Evolutionary conservation across 2,113 vertebrate genomes (phyloP), one percentile per base, ranked within the genome.

Genomic region (Microtus pennsylvanicus): DNA sequence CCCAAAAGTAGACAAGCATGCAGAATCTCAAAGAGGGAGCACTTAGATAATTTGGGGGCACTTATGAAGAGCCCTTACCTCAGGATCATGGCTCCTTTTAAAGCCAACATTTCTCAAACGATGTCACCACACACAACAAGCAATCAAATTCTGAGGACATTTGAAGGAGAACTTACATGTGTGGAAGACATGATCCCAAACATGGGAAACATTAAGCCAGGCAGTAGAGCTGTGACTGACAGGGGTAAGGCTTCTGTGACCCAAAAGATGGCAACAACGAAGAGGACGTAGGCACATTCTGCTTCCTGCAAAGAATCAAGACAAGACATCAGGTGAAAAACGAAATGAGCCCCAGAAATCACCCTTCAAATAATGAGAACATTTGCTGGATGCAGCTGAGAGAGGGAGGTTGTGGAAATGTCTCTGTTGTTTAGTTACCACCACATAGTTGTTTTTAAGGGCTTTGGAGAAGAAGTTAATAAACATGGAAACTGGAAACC

Each of bases 241-340:
- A 99, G 98, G 5, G 99, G 99, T 93, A 99, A 95, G 67, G 98
- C 98, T 98, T 99, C 99, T 0, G 99, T 99, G 58, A 99, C 98
- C 99, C 99, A 99, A 98, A 99, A 99, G 19, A 98, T 96, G 7
- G 99, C 99, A 93, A 99, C 98, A n/a, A 99, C 96, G 30, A 99
- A 98, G 90, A 99, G 96, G 0, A 97, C 98, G 82, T 99, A 99
- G 4, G 99, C 99, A 98, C 99, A 99, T 98, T 99, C 97, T 98
- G 99, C 99, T 98, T 99, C 99, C 99, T 99, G 82, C 50, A 98
- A 97, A 45, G 97, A 97, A 95, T 81, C 93, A 33, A 47, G 33
- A 82, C 16, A 89, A 95, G 90, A 90, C n/a, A 35, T 24, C 90
- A 55, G 30, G 81, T 75, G 26, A 77, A 67, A 93, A 52, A 21